Evolutionary conservation across 2,113 vertebrate species (phyloP).

Genomic region (Edolisoma coerulescens): DNA sequence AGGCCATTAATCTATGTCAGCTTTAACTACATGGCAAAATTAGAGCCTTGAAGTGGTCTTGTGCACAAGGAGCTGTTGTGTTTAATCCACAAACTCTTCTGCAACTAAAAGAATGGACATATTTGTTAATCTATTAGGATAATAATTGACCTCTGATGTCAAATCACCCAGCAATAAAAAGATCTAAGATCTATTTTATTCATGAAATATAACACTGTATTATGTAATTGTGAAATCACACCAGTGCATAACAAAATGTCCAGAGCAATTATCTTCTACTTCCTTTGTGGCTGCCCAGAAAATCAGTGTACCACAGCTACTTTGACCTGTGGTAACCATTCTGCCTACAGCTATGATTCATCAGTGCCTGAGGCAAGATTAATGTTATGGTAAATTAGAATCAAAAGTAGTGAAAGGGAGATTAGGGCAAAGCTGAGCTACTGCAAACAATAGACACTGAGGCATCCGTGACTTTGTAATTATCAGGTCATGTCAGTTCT

Average conservation of each 20-base stretch:
- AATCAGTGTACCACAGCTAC: not conserved
- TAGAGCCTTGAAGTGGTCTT: not conserved
- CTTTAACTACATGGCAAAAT: not conserved
- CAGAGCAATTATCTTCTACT: not conserved
- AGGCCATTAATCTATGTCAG: not conserved
- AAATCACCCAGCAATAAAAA: not conserved
- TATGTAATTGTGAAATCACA: constrained; percentile 7
- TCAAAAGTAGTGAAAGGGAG: not conserved
- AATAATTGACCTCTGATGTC: not conserved
- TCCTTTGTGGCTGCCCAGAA: not conserved
- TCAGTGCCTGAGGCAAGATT: not conserved
- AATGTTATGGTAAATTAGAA: not conserved
- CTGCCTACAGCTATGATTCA: not conserved
- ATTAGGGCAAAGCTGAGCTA: not conserved
- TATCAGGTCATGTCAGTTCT: not conserved
- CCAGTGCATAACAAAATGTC: not conserved
- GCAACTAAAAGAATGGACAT: not conserved
- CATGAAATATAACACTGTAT: not conserved
- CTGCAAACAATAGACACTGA: not conserved
- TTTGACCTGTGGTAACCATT: not conserved
- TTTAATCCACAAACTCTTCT: not conserved
- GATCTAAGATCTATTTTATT: not conserved
- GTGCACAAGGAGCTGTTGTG: not conserved
- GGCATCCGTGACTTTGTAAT: not conserved
- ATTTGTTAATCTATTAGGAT: constrained; percentile 3